Evolutionary conservation across 2,113 vertebrate species (phyloP).

Genomic region (Pluvialis apricaria): DNA sequence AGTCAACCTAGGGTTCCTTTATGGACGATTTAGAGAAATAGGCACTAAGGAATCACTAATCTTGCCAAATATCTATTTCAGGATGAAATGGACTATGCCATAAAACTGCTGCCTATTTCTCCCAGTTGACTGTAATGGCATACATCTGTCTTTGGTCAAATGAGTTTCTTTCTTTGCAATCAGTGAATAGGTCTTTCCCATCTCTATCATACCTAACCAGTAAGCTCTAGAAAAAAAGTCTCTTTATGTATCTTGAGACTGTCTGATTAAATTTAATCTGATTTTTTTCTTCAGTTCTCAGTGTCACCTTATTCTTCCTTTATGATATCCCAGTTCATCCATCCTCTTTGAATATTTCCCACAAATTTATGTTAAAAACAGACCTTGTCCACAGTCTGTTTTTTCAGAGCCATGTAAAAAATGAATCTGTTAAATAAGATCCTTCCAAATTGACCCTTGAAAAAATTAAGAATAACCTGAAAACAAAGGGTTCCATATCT

Average conservation of each 20-base stretch:
- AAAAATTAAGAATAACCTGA: background rate
- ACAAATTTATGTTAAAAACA: background rate
- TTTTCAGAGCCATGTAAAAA: background rate
- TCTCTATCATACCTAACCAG: background rate
- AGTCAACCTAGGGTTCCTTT: background rate
- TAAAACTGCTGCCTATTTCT: slow-evolving; percentile 3
- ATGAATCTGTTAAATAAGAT: background rate
- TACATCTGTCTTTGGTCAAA: slow-evolving; percentile 21
- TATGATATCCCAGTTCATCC: background rate
- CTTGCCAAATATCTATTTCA: slow-evolving; percentile 28
- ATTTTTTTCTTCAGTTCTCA: background rate
- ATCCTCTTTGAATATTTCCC: background rate
- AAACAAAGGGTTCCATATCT: background rate
- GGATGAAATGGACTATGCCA: background rate
- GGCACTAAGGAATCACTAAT: background rate
- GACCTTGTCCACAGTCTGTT: background rate
- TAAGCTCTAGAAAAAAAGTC: background rate
- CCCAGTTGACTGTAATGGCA: background rate
- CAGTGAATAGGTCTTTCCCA: background rate
- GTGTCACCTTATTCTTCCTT: background rate
- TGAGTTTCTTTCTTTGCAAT: background rate
- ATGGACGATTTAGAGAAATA: background rate
- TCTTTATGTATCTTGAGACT: background rate
- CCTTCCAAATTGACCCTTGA: background rate
- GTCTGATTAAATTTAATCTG: background rate